phyloP scores from a whole-genome alignment of 2,113 vertebrate genomes.

The Athene noctua region DNA sequence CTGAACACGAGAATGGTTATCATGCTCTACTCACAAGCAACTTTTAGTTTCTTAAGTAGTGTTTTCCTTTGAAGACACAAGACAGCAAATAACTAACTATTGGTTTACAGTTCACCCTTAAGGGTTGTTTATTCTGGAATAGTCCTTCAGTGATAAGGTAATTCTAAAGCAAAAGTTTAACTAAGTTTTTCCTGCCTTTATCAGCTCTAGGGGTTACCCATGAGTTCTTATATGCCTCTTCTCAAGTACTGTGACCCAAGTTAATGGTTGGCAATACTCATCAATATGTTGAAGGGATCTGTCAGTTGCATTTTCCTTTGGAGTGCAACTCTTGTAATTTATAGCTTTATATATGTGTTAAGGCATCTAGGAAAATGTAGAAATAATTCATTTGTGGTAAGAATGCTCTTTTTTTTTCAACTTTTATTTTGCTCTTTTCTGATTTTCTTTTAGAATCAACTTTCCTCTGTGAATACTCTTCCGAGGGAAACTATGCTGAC shows the following conservation, averaged over 20 bases:
- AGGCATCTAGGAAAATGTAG: not conserved
- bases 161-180: not conserved
- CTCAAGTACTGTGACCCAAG: not conserved
- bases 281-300: not conserved
- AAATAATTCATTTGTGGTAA: not conserved
- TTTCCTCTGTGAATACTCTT: slow-evolving; percentile 71
- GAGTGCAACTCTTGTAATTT: not conserved
- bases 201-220: not conserved
- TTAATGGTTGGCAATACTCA: not conserved
- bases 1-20: not conserved
- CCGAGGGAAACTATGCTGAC: slow-evolving; percentile 68
- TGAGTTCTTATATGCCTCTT: not conserved
- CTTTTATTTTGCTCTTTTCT: not conserved
- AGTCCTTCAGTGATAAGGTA: not conserved
- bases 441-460: slow-evolving; percentile 60
- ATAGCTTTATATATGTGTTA: not conserved
- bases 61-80: not conserved
- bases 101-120: not conserved
- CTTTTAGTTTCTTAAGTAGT: not conserved
- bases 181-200: not conserved
- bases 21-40: not conserved
- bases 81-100: not conserved
- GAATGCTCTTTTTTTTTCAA: not conserved
- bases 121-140: not conserved
- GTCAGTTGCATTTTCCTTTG: not conserved